phyloP scores from a whole-genome alignment of 1,140 invertebrate genomes.

The Lethocerus indicus region DNA sequence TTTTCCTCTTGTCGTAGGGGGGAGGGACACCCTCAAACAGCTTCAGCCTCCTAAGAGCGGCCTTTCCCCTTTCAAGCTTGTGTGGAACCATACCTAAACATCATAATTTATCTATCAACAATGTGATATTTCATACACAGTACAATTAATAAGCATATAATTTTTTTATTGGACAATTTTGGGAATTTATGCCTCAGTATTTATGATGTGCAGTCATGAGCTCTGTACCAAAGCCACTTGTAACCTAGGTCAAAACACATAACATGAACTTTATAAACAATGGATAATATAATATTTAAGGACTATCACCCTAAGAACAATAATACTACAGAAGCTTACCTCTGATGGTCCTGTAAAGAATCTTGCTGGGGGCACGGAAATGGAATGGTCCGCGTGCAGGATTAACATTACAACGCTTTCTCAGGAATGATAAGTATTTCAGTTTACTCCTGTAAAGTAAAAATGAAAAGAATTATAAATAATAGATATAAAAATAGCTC shows the following conservation, averaged over 20 bases:
- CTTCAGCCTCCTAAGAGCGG: slow-evolving; percentile 76
- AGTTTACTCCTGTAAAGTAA: slow-evolving; percentile 65
- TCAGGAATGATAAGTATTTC: slow-evolving; percentile 92
- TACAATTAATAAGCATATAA: background rate
- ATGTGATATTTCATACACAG: no score
- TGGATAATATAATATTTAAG: no score
- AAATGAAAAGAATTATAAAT: slow-evolving; percentile 9
- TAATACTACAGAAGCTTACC: slow-evolving; percentile 39
- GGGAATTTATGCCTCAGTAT: no score
- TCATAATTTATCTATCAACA: background rate
- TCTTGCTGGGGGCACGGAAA: slow-evolving; percentile 89
- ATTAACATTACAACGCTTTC: slow-evolving; percentile 97
- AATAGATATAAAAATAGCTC: no score
- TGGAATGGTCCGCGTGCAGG: slow-evolving; percentile 96
- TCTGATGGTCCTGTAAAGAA: slow-evolving; percentile 91
- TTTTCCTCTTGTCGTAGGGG: slow-evolving; percentile 85
- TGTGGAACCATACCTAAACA: slow-evolving; percentile 92
- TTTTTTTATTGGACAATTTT: background rate
- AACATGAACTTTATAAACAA: no score
- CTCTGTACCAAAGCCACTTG: no score
- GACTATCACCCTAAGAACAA: no score
- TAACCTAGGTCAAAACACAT: no score
- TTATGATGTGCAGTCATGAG: no score
- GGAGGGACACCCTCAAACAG: slow-evolving; percentile 95
- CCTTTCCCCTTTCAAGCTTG: slow-evolving; percentile 88